A percentile compares a stretch with the other conserved stretches of the same genome.
Conservation (phyloP, 2,113 vertebrate genomes). For the Tachysurus vachellii region DNA sequence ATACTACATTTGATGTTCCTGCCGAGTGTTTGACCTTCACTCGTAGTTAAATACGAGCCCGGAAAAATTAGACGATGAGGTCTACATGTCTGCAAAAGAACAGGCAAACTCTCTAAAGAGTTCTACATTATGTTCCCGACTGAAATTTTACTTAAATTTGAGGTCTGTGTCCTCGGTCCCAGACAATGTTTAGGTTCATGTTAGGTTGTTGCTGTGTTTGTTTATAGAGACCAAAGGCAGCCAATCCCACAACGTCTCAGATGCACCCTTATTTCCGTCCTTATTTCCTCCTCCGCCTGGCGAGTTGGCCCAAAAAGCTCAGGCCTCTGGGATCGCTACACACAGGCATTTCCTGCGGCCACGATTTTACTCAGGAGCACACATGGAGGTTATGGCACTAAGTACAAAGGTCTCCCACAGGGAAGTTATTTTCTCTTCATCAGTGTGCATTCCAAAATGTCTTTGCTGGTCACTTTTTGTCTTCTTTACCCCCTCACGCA, state of each 20-base stretch:
- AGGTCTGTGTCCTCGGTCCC: constrained; percentile 14
- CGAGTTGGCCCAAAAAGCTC: constrained; percentile 64
- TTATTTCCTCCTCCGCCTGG: constrained; percentile 61
- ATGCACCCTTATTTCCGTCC: constrained; percentile 59
- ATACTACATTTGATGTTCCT: not conserved
- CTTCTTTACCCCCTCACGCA: not conserved
- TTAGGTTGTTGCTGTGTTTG: constrained; percentile 37
- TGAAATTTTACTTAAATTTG: constrained; percentile 17
- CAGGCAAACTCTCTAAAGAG: constrained; percentile 5
- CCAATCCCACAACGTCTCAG: constrained; percentile 71
- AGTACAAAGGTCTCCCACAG: constrained; percentile 37
- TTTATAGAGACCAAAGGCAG: constrained; percentile 47
- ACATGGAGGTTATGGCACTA: constrained; percentile 49
- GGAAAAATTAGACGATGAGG: not conserved
- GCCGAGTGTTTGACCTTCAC: not conserved
- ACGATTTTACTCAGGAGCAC: constrained; percentile 45
- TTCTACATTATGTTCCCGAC: constrained; percentile 21
- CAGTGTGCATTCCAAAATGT: not conserved
- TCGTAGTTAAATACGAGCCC: not conserved
- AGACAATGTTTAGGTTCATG: constrained; percentile 46
- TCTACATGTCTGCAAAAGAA: not conserved
- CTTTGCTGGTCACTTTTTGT: not conserved
- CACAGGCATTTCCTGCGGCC: constrained; percentile 52
- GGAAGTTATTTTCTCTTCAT: constrained; percentile 18
- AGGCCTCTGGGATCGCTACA: constrained; percentile 48